phyloP scores from a whole-genome alignment of 2,888 invertebrate genomes.

The Galerucella nymphaeae region DNA sequence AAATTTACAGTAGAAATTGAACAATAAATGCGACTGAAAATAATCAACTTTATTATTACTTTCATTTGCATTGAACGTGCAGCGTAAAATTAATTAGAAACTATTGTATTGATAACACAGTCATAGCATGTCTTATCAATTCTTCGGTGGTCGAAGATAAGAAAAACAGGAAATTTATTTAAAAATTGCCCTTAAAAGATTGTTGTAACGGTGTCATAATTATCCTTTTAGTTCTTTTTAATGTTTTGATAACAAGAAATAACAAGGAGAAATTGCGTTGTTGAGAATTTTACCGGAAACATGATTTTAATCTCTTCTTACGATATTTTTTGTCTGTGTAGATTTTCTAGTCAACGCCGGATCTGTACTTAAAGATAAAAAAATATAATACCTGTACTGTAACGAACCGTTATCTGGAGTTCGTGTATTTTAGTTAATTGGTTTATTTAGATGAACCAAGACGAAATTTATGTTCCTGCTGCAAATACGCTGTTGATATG shows the following conservation, averaged over 20 bases:
- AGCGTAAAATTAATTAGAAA: not conserved
- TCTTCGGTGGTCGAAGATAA: not conserved
- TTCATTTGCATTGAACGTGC: not conserved
- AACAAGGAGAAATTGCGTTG: too few relatives aligned
- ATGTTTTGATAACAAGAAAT: too few relatives aligned
- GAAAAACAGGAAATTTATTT: not conserved
- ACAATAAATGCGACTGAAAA: not conserved
- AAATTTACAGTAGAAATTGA: too few relatives aligned
- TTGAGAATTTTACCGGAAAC: too few relatives aligned
- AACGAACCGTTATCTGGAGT: constrained; percentile 3
- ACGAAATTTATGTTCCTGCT: constrained; percentile 2
- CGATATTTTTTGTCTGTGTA: too few relatives aligned
- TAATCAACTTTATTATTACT: not conserved
- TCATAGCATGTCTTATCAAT: not conserved
- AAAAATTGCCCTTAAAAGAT: not conserved
- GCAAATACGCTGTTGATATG: not conserved
- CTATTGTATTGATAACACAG: not conserved
- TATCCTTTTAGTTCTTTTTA: not conserved
- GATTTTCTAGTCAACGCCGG: not conserved
- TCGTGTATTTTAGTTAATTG: constrained; percentile 1
- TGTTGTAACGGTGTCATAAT: not conserved
- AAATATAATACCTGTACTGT: not conserved
- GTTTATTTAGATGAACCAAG: constrained; percentile 3
- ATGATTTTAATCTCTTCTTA: too few relatives aligned
- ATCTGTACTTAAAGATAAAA: not conserved